Base-by-base conservation (phyloP, 2,797 vertebrate species). In the Falco novaeseelandiae region DNA sequence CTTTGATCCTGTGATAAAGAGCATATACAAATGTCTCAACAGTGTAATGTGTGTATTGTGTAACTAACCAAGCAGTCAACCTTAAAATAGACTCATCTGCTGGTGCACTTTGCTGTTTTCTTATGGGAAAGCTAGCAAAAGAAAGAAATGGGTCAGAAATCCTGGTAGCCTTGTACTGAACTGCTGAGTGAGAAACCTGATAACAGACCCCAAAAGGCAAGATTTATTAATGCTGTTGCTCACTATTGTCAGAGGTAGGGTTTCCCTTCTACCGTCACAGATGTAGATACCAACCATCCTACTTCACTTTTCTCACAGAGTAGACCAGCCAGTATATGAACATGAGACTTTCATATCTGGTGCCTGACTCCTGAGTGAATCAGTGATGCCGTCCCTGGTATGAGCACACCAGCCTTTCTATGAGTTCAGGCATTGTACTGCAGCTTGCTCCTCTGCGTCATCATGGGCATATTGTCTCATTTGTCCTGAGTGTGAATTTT, bases 401-500 rank as follows among this genome's bases (percentile, higher is more conserved):
- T 58, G 54, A 77, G 67, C 66, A 76, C 46, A 51, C 40, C 57
- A 89, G 66, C 66, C 61, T 74, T 90, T 65, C 48, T 73, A 1
- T 36, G 16, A 91, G 72, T 42, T 81, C 34, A 80, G 72, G 57
- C 46, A n/a, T 12, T 55, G 59, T 79, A 22, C 57, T 82, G 71
- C 69, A 81, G 72, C 52, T 93, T 69, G 38, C 5, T 26, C 54
- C 59, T 62, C 40, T 38, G 30, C 32, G 25, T 59, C 48, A 21
- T 40, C 62, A 84, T 42, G 87, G 49, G 13, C 69, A 11, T 90
- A 44, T 44, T 89, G 83, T 96, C 87, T 93, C 18, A 14, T 91
- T 85, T 80, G 61, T 91, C 59, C 46, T 40, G 32, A 94, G 10
- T 63, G 63, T 96, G 79, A 96, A 57, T 80, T 93, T 88, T 42